Evolutionary conservation across 2,113 vertebrate genomes (phyloP).

Genomic region (Pristiophorus japonicus): DNA sequence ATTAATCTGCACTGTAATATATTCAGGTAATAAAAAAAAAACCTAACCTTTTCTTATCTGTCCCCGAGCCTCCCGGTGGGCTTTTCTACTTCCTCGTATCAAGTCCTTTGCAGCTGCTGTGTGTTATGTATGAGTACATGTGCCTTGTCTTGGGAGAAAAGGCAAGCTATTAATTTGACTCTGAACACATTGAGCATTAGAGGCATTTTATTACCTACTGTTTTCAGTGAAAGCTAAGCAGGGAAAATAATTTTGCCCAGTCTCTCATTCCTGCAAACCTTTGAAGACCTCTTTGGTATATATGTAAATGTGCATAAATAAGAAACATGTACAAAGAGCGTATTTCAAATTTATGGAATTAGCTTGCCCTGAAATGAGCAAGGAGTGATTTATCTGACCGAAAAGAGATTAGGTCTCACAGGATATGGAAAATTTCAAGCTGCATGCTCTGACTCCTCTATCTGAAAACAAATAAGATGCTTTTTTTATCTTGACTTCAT

Average conservation of each 20-base stretch:
- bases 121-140: neutral
- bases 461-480: too few relatives aligned
- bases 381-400: neutral
- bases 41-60: slow-evolving; percentile 33
- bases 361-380: neutral
- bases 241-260: neutral
- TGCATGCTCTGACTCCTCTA: too few relatives aligned
- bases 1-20: slow-evolving; percentile 24
- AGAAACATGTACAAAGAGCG: neutral
- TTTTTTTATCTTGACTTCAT: too few relatives aligned
- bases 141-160: slow-evolving; percentile 11
- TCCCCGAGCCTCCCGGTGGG: slow-evolving; percentile 12
- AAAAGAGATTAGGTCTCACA: too few relatives aligned
- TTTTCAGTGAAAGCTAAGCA: neutral
- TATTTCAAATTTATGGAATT: neutral
- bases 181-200: neutral
- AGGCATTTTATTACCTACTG: slow-evolving; percentile 10
- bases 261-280: neutral
- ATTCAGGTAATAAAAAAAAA: neutral
- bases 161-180: slow-evolving; percentile 30
- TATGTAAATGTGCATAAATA: neutral
- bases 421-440: too few relatives aligned
- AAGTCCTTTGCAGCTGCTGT: slow-evolving; percentile 33
- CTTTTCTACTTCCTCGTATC: neutral
- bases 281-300: neutral